These are phyloP conservation scores for Heliconius hortense DNA, from an alignment of 2,888 invertebrate genomes.

Conservation along the genomic window DNA sequence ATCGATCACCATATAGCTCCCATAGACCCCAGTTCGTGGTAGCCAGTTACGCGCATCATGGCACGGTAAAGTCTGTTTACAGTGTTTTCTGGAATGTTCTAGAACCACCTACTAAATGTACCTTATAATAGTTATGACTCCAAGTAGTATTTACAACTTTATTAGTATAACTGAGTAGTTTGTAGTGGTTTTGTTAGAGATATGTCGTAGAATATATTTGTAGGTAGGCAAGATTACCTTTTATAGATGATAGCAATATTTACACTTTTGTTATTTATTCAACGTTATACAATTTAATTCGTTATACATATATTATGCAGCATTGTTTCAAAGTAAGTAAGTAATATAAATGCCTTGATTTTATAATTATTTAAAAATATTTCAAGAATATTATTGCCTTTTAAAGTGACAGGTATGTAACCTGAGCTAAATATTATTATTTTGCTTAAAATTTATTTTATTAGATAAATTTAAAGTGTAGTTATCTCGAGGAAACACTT, in stretches of 20 bases:
- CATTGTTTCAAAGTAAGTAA: not conserved
- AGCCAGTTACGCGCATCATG: constrained; percentile 70
- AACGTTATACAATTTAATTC: not conserved
- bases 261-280: not conserved
- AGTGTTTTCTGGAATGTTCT: constrained; percentile 51
- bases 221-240: constrained; percentile 7
- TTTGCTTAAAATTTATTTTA: not conserved
- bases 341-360: not conserved
- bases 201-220: not conserved
- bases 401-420: not conserved
- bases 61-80: constrained; percentile 75
- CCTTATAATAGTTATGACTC: constrained; percentile 12
- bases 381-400: not conserved
- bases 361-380: not conserved
- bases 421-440: not conserved
- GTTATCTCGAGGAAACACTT: not conserved
- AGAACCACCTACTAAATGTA: constrained; percentile 34
- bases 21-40: constrained; percentile 69
- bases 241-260: not conserved
- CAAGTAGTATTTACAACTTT: constrained; percentile 6
- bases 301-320: too few relatives aligned
- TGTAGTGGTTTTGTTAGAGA: constrained; percentile 22
- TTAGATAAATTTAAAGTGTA: not conserved
- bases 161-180: constrained; percentile 31
- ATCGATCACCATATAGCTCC: constrained; percentile 68